Evolutionary conservation across 30 jellyfish, hydroid and myxozoan species (phyloP), one percentile per base, ranked within the genome.

Genomic region (Turritopsis dohrnii): DNA sequence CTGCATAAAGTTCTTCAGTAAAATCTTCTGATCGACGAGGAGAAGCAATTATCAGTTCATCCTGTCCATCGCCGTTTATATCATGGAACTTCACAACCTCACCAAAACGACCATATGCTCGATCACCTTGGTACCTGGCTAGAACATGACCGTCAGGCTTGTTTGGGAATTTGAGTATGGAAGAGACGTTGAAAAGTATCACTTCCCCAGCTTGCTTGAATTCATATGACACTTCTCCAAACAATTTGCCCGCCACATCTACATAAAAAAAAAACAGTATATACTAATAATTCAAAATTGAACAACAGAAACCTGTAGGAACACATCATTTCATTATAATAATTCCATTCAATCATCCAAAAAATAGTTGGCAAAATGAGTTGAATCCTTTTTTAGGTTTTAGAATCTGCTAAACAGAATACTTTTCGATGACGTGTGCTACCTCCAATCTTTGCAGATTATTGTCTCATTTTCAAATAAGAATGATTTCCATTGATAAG

Each of bases 51-150:
- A 74, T 74, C 52, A 74, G 65, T n/a, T 74, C 83, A 29, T 74
- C 83, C 9, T 29, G 26, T n/a, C 54, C 54, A 74, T 74, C 83
- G 24, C 83, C 0, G 23, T 26, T 29, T 16, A 74, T 1, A 74
- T 74, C 83, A 24, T 23, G 65, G 16, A 74, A 74, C 19, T 29
- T 26, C 28, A 74, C 83, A 26, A 74, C 20, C 13, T 74, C 83
- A n/a, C 83, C 83, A 29, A 23, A 74, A 22, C 83, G 53, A 21
- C 83, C 83, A 29, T 74, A 74, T 22, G 83, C 83, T 26, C 83
- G 83, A 29, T 74, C 83, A 74, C 83, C 83, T 24, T 24, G 83
- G 27, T 24, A 24, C 41, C 71, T 26, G 9, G 65, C 54, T n/a
- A 74, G 26, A 74, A 74, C 19, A 19, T 27, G 28, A 27, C 31